phyloP scores from a whole-genome alignment of 2,113 vertebrate genomes.

The Prinia subflava region DNA sequence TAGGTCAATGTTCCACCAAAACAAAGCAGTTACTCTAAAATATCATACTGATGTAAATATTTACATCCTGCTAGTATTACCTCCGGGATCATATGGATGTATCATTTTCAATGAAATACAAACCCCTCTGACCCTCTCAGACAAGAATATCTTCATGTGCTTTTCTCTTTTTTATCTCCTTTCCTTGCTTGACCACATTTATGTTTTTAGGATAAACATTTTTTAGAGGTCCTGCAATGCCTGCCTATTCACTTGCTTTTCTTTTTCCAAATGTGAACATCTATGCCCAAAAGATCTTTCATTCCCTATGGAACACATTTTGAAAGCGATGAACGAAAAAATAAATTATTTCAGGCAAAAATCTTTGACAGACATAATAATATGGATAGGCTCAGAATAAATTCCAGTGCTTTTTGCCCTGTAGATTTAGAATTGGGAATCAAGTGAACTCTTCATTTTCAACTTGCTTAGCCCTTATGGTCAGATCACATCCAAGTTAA shows the following conservation, averaged over 20 bases:
- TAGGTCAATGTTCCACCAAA: background rate
- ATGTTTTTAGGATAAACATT: background rate
- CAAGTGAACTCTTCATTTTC: background rate
- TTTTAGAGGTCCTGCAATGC: background rate
- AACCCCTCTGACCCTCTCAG: background rate
- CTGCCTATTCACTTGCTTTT: background rate
- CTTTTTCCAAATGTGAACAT: background rate
- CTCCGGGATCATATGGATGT: background rate
- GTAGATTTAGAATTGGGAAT: background rate
- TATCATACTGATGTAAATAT: constrained; percentile 3
- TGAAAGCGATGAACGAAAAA: background rate
- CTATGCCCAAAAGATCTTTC: background rate
- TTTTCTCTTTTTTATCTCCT: background rate
- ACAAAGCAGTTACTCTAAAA: constrained; percentile 8
- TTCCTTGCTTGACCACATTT: background rate
- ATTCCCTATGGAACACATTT: background rate
- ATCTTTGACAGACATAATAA: background rate
- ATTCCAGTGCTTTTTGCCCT: background rate
- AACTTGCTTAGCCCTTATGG: background rate
- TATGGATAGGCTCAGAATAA: background rate
- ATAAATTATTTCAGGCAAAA: background rate
- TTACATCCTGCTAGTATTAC: constrained; percentile 22
- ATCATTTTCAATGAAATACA: background rate
- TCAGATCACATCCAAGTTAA: background rate
- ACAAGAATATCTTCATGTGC: background rate